A percentile compares a stretch with the other conserved stretches of the same genome.
These are phyloP conservation scores for Latrodectus hesperus DNA, from an alignment of 2,888 invertebrate genomes.

Conservation along the genomic window DNA sequence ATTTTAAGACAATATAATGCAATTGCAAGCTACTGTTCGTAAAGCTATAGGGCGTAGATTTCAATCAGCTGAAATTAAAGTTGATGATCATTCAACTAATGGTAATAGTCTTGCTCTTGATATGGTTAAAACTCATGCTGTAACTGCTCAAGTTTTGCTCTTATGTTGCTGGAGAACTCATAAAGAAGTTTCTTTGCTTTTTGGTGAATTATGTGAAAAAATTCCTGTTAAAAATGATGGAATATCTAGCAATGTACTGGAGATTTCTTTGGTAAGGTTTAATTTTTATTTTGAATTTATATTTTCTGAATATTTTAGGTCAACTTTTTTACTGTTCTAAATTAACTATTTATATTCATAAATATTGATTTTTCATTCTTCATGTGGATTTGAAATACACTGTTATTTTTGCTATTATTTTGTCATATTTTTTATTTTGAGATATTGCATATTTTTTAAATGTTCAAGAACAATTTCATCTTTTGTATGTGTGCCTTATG, in stretches of 20 bases:
- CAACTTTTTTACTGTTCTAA: too few species aligned
- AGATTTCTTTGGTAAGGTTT: constrained; percentile 1
- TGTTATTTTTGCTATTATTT: too few species aligned
- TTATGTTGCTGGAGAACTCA: constrained; percentile 95
- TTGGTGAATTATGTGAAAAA: constrained; percentile 74
- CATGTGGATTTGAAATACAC: too few species aligned
- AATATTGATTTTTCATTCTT: too few species aligned
- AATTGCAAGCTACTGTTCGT: constrained; percentile 61
- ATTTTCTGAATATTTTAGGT: neutral
- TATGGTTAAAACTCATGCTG: constrained; percentile 71
- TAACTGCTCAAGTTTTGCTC: constrained; percentile 89
- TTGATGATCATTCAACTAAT: constrained; percentile 26
- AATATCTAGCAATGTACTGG: neutral
- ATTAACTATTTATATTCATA: too few species aligned
- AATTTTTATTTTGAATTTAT: neutral
- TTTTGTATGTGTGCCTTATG: too few species aligned
- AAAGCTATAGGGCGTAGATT: constrained; percentile 59
- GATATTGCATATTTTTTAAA: too few species aligned
- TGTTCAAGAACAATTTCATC: too few species aligned
- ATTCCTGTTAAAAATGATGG: constrained; percentile 18
- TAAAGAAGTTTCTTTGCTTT: constrained; percentile 83
- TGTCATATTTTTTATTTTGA: too few species aligned
- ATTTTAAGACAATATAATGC: constrained; percentile 42
- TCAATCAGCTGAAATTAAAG: constrained; percentile 30
- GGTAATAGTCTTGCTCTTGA: constrained; percentile 31